A percentile compares a stretch with the other conserved stretches of the same genome.
Evolutionary conservation across 2,888 invertebrate genomes (phyloP).

Genomic region (Macropis europaea): DNA sequence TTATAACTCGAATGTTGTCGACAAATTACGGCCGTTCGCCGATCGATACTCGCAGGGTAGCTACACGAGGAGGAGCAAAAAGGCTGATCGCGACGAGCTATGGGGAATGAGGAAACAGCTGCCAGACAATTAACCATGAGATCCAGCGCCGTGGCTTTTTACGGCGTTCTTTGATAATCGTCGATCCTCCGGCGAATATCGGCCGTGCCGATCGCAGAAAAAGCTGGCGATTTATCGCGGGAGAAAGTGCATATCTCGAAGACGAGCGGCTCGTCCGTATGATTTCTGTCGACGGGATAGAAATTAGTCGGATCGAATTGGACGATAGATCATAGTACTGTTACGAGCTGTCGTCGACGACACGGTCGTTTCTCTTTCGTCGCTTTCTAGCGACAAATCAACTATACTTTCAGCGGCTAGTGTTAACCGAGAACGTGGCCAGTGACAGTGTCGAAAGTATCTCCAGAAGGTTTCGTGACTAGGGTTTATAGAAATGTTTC

Average conservation of each 20-base stretch:
- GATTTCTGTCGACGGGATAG: not conserved
- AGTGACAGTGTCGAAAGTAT: no score
- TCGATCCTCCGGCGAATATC: constrained; percentile 33
- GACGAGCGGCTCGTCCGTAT: not conserved
- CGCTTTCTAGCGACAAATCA: not conserved
- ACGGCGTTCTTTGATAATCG: constrained; percentile 33
- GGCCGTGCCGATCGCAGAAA: constrained; percentile 12
- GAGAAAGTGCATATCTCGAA: constrained; percentile 43
- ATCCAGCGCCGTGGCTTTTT: constrained; percentile 26
- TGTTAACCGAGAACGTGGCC: no score
- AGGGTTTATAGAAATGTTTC: no score
- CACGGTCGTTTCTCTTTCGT: constrained; percentile 1
- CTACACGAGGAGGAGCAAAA: not conserved
- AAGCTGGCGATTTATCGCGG: constrained; percentile 48
- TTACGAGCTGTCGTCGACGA: not conserved
- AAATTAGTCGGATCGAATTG: not conserved
- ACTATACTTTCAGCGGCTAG: no score
- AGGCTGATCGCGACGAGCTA: not conserved
- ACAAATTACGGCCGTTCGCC: not conserved
- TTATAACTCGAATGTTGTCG: no score
- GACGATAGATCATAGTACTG: not conserved
- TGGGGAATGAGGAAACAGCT: constrained; percentile 27
- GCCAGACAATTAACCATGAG: constrained; percentile 50
- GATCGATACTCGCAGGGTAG: not conserved
- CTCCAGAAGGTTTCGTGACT: no score